Evolutionary conservation across 2,888 invertebrate genomes (phyloP), one percentile per base, ranked within the genome.

Genomic region (Steinernema hermaphroditum): DNA sequence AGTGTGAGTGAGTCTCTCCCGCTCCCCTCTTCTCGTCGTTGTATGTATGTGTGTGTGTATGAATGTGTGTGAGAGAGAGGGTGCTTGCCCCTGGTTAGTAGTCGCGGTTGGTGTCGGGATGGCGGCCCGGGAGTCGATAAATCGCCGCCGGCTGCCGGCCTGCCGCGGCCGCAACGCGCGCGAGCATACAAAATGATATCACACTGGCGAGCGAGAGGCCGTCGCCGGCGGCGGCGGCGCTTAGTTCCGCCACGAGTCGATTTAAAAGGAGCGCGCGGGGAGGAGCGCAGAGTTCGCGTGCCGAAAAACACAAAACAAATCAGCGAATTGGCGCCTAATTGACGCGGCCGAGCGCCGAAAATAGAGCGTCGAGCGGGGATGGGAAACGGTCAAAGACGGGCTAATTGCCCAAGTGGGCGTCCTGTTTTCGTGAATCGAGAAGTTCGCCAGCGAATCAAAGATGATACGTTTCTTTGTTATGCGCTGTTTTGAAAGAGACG

Each of bases 111-210:
- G 54, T 54, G 54, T 54, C 24, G 54, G 54, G 27, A 24, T 4
- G 54, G 24, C 24, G 46, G 9, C 46, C 54, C 54, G 54, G 54
- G 54, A 54, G 54, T 54, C 54, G 54, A 54, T 54, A 54, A 54
- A 54, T 54, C 54, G 54, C 54, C 54, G 54, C 54, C 54, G 54
- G 54, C 54, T 54, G 54, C 54, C 54, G 54, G 54, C n/a, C n/a
- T n/a, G n/a, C 37, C n/a, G 27, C 27, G 24, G 54, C 12, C n/a
- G n/a, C 27, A 8, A 27, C 54, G 54, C 54, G 54, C 54, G 54
- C 24, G 54, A 54, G 54, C 54, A 54, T 54, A 54, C 54, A 54
- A 54, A 54, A 54, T 54, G 54, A 54, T 54, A 54, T 54, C 54
- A 54, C 54, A 27, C 54, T 46, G 27, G 54, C 54, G 54, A 54